These are phyloP conservation scores for Neofelis nebulosa DNA, from an alignment of 2,113 vertebrate genomes.

Conservation along the genomic window DNA sequence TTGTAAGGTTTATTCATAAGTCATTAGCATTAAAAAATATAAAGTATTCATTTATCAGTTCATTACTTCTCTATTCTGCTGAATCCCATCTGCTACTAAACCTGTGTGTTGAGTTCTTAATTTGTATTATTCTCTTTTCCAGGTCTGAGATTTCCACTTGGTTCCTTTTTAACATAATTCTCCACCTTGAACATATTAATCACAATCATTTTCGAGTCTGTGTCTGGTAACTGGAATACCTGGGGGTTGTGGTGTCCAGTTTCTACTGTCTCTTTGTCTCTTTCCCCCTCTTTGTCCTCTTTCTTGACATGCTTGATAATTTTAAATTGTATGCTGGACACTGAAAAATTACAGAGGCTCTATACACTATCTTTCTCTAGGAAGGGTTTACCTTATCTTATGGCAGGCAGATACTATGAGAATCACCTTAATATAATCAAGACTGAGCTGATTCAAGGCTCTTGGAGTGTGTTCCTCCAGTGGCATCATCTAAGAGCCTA, in stretches of 20 bases:
- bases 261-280: not conserved
- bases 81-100: not conserved
- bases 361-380: not conserved
- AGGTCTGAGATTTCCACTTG: not conserved
- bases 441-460: not conserved
- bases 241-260: not conserved
- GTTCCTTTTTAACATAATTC: not conserved
- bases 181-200: not conserved
- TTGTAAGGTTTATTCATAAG: not conserved
- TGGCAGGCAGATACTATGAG: not conserved
- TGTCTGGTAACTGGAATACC: not conserved
- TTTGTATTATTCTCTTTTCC: conserved; percentile 1
- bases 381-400: not conserved
- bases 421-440: not conserved
- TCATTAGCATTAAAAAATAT: not conserved
- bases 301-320: not conserved
- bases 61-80: not conserved
- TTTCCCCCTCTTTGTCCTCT: not conserved
- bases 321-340: not conserved
- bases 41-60: not conserved
- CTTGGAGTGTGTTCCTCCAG: not conserved
- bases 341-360: not conserved
- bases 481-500: not conserved
- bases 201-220: not conserved
- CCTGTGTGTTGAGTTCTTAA: not conserved